phyloP scores from a whole-genome alignment of 2,113 vertebrate species.

The Eptesicus fuscus region DNA sequence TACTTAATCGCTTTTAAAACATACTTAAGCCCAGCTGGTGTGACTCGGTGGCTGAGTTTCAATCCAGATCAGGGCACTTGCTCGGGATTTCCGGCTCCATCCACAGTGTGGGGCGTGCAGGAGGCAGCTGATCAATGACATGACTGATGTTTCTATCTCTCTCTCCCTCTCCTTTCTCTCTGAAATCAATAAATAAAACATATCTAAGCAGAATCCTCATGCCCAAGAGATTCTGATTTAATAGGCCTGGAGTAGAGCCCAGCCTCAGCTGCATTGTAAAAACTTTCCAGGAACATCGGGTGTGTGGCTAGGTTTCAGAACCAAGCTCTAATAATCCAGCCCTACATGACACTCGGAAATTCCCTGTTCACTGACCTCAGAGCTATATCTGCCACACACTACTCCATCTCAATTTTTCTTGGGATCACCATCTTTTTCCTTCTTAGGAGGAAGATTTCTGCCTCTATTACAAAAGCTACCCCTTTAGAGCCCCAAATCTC shows the following conservation, averaged over 20 bases:
- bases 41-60: too few relatives aligned
- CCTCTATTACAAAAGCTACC: background rate
- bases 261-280: background rate
- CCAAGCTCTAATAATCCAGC: background rate
- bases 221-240: background rate
- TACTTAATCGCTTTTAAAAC: background rate
- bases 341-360: background rate
- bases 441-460: background rate
- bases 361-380: background rate
- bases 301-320: background rate
- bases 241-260: background rate
- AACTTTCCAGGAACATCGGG: background rate
- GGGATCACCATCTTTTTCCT: background rate
- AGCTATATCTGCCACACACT: background rate
- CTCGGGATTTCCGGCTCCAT: too few relatives aligned
- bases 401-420: background rate
- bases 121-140: too few relatives aligned
- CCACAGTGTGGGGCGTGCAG: too few relatives aligned
- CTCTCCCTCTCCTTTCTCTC: too few relatives aligned
- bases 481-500: background rate
- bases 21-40: too few relatives aligned
- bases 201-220: background rate
- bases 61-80: too few relatives aligned
- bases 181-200: background rate
- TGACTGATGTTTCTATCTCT: too few relatives aligned